Evolutionary conservation across 2,113 vertebrate genomes (phyloP), one percentile per base, ranked within the genome.

Genomic region (Shinisaurus crocodilurus): DNA sequence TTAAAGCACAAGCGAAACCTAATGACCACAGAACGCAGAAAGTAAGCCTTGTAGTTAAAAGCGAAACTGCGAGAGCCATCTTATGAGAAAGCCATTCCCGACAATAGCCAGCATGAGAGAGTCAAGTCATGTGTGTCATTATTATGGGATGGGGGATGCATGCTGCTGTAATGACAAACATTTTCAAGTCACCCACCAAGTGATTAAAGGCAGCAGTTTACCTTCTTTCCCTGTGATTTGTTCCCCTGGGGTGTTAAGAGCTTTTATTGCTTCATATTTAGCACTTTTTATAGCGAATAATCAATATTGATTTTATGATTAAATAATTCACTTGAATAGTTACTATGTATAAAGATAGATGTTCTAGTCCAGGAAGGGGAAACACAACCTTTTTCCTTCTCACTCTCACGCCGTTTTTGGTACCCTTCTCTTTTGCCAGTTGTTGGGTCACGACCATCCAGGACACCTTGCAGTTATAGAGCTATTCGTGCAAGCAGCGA

Each of bases 291-390:
- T 34, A 82, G 4, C 54, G 65, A 93, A 89, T 60, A 94, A 94
- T 92, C 92, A 95, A 93, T 95, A 94, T 3, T 88, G 77, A 70
- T 95, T 94, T 93, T 90, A 70, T 25, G 57, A 90, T 83, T 77
- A 88, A 80, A 93, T 93, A 92, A 69, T 88, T 83, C 54, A 87
- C 82, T 70, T 87, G 32, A 91, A 80, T 18, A 74, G 32, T 43
- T 65, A 27, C 13, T 85, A 45, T 32, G 63, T 34, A 57, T 43
- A 40, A 23, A 15, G 34, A n/a, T n/a, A n/a, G n/a, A 34, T 72
- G 25, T 37, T 23, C 18, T 9, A 43, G 60, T n/a, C 3, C 45
- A 54, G 34, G 45, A n/a, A 29, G 69, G 6, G 16, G 4, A 18
- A 23, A 70, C 9, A 12, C 32, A 15, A 10, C 43, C 15, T 8